These are phyloP conservation scores for Brachionus asplanchnoidis DNA, from an alignment of 1,140 invertebrate genomes.

Conservation along the genomic window DNA sequence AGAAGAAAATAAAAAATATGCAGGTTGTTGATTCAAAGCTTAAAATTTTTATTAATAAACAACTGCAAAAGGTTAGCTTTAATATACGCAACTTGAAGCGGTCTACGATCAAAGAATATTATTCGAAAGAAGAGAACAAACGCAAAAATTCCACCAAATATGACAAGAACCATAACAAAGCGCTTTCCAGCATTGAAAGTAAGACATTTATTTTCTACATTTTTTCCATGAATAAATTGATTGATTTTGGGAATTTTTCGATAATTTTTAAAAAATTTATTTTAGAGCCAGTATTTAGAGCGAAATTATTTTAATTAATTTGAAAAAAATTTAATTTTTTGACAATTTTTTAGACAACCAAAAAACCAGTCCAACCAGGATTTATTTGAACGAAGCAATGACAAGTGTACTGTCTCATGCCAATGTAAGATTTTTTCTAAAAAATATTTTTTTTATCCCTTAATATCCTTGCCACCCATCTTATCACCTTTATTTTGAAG, in stretches of 20 bases:
- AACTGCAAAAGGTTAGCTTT: conserved; percentile 33
- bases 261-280: background rate
- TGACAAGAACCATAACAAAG: conserved; percentile 4
- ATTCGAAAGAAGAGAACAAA: conserved; percentile 29
- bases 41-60: conserved; percentile 29
- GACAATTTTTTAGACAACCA: background rate
- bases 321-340: background rate
- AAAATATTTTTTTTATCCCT: background rate
- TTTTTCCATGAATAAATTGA: background rate
- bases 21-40: conserved; percentile 28
- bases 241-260: background rate
- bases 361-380: background rate
- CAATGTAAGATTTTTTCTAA: conserved; percentile 12
- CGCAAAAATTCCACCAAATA: background rate
- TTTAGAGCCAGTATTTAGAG: background rate
- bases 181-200: background rate
- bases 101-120: conserved; percentile 37
- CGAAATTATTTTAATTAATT: background rate
- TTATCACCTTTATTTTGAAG: background rate
- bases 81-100: conserved; percentile 33
- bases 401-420: conserved; percentile 20
- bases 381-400: conserved; percentile 30
- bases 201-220: background rate
- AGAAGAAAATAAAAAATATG: conserved; percentile 2
- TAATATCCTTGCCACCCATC: background rate